phyloP scores from a whole-genome alignment of 2,797 vertebrate genomes.

The Hephaestus fuliginosus region DNA sequence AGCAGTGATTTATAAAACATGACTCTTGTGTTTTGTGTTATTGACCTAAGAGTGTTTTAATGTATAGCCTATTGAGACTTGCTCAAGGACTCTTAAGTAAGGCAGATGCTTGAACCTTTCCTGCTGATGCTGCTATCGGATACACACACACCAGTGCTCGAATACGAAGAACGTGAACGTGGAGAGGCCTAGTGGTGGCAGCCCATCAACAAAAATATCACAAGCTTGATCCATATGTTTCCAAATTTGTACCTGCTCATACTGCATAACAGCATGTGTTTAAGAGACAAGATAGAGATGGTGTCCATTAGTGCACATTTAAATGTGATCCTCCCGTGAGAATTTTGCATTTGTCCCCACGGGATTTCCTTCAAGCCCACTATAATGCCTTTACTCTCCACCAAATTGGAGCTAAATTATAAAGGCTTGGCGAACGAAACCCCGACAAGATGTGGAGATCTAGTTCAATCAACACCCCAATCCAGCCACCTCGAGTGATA shows the following conservation, averaged over 20 bases:
- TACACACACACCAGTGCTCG: background rate
- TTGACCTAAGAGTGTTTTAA: background rate
- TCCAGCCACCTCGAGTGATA: constrained; percentile 47
- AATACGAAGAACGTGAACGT: background rate
- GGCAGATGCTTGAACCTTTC: background rate
- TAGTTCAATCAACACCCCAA: constrained; percentile 67
- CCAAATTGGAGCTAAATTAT: constrained; percentile 43
- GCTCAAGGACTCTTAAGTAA: constrained; percentile 1
- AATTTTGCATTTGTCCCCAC: constrained; percentile 9
- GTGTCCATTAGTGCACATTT: constrained; percentile 15
- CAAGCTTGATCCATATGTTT: background rate
- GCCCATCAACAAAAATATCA: background rate
- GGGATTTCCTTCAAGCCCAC: constrained; percentile 6
- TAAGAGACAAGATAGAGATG: background rate
- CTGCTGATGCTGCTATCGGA: background rate
- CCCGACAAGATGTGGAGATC: constrained; percentile 48
- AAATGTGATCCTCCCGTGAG: constrained; percentile 3
- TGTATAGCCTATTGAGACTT: background rate
- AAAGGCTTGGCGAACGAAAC: constrained; percentile 42
- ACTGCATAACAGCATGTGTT: background rate
- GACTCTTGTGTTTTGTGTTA: background rate
- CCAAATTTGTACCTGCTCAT: background rate
- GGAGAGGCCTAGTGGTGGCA: background rate
- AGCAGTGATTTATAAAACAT: constrained; percentile 2
- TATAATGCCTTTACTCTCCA: constrained; percentile 43